Conservation (phyloP, 2,888 invertebrate species). For the Diaphora mendica region DNA sequence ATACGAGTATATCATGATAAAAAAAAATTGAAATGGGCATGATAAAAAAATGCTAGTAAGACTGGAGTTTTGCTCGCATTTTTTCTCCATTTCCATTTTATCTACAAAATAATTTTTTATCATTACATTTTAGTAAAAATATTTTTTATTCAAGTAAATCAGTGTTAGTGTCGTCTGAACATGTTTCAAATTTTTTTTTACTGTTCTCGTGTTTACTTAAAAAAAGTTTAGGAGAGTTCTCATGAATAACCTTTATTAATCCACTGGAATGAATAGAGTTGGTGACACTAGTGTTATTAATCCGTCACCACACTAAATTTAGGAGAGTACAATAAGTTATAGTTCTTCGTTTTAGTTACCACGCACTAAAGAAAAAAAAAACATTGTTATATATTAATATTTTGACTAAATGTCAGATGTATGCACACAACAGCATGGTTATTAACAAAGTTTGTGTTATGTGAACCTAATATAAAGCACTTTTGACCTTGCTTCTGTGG, state of each 20-base stretch:
- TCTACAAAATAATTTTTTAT: no score
- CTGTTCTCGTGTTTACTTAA: accelerated
- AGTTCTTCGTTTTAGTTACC: background rate
- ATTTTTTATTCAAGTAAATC: background rate
- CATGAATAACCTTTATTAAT: no score
- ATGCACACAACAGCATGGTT: background rate
- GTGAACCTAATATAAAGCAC: background rate
- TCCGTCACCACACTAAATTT: background rate
- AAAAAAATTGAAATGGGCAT: no score
- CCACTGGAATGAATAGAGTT: no score
- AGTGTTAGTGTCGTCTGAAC: background rate
- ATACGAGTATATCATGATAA: no score
- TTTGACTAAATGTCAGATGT: background rate
- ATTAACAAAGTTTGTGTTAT: constrained; percentile 1
- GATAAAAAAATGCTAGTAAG: no score
- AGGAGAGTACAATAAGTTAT: background rate
- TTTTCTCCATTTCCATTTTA: no score
- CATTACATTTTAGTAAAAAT: background rate
- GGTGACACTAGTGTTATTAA: no score
- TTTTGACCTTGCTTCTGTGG: background rate
- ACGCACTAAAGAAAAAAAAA: background rate
- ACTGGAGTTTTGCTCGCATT: no score
- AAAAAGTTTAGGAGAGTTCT: no score
- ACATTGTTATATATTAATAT: background rate
- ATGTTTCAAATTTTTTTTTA: background rate